Evolutionary conservation across 2,113 vertebrate genomes (phyloP), one percentile per base, ranked within the genome.

Genomic region (Chloropsis cyanopogon): DNA sequence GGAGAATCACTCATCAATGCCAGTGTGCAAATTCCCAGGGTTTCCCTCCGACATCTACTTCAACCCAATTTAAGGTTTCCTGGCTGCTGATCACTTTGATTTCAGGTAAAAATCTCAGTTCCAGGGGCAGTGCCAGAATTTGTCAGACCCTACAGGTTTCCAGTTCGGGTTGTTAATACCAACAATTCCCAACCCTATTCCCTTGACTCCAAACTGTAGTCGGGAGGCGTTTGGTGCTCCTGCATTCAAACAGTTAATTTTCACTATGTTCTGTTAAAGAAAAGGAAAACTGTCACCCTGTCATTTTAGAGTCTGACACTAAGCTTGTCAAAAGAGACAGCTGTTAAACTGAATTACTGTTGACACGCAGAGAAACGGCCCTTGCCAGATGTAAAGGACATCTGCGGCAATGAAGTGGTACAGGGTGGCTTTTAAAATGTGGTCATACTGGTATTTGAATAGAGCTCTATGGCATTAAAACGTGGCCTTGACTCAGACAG

Each of bases 301-400:
- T 98, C 97, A 98, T 98, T 98, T 97, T 84, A 96, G 97, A 98
- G 93, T 97, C 96, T 98, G 97, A 98, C 98, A 98, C 96, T 96
- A 98, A 98, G 97, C 97, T 97, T 98, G 98, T 98, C 98, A 98
- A 98, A 98, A 98, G 97, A 98, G 98, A 98, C 97, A 98, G 97
- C 97, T 98, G 98, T 98, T 98, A 97, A 97, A 97, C 97, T 98
- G 98, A 98, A 98, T 98, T 98, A 98, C 97, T 98, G 97, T 97
- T 97, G 97, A 98, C 97, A 98, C 65, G 95, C 86, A 90, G 97
- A 97, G 96, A 98, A 97, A 97, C 59, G 86, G 95, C 96, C 96
- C 96, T 98, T 97, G 94, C 98, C 97, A 98, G 98, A 98, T 98
- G 98, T 98, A 98, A 97, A 97, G 97, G 98, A 98, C 98, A 98